Base-by-base conservation (phyloP, 2,888 invertebrate species). In the Drosophila mimica region DNA sequence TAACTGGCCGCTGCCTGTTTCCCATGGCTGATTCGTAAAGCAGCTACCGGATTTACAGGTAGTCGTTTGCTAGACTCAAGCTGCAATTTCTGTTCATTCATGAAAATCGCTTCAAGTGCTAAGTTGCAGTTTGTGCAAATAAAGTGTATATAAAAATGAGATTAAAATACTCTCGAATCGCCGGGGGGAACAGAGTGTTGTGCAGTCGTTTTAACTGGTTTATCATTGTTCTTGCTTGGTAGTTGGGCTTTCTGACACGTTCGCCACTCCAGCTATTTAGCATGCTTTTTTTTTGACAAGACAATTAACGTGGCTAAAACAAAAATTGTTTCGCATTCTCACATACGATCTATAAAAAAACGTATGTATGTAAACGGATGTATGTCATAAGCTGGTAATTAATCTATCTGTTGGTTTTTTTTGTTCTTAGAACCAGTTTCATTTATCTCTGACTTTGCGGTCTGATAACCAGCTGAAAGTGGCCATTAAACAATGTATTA, bases 211-310 rank as follows among this genome's bases (percentile, higher is more conserved):
- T n/a, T 13, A 13, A 40, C n/a, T n/a, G 2, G 8, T 20, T 40
- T n/a, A 3, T 7, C 1, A 51, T 30, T 17, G 17, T 30, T 46
- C 25, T 25, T 30, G 20, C 25, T 25, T 34, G 17, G 34, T 53
- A 30, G 13, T n/a, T 38, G 6, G 13, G 17, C 15, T 38, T n/a
- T 56, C n/a, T 30, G 30, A 38, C n/a, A 56, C 53, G 25, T 36
- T 34, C 53, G 7, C 30, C 49, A 17, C 33, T 17, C 17, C 34
- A 38, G 46, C 58, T 65, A 64, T 76, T 83, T 73, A 70, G 64
- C 81, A 74, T 81, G 70, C 68, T 83, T 83, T 81, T 77, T 52
- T 78, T 70, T 81, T 81, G 57, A 61, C 57, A 43, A 62, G 74
- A 74, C 68, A 49, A 68, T 74, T 74, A 70, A 73, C 40, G 65